Base-by-base conservation (phyloP, 2,888 invertebrate genomes). In the Conistra vaccinii region DNA sequence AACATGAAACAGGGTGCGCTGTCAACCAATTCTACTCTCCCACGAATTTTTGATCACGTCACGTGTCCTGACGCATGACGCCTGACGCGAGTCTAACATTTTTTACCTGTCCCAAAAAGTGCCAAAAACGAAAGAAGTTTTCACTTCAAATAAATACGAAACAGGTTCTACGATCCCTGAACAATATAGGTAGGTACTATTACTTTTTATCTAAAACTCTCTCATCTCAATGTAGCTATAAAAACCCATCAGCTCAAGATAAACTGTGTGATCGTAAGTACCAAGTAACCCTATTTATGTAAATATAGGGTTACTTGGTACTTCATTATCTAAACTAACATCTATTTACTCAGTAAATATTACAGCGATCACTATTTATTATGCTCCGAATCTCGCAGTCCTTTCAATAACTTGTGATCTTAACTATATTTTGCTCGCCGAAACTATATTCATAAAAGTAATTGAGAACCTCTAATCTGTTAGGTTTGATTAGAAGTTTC, bases 281-380 rank as follows among this genome's bases (percentile, higher is more conserved):
- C n/a, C n/a, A n/a, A n/a, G n/a, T n/a, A n/a, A n/a, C n/a, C n/a
- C n/a, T 35, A 35, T 35, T 35, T 51, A 63, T 57, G 39, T 48
- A 62, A 62, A 78, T 35, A 62, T 55, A 55, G 29, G 45, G 20
- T 61, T 61, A 55, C 32, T 67, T 35, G 42, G 42, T 68, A 68
- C 71, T 77, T 62, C 71, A 62, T 51, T 63, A 51, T 39, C 29
- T 42, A 62, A 26, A 23, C 42, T 32, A 48, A 42, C 2, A 48
- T 61, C 26, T 62, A 61, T 69, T 69, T 32, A 55, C 48, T 62
- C 17, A 32, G 32, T 61, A 69, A 69, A 78, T 53, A 61, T 48
- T 14, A 55, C 12, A 48, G 14, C 20, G 53, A 61, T 61, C 39
- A 62, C n/a, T n/a, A 32, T 61, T 39, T 69, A 51, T n/a, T 53